phyloP scores from a whole-genome alignment of 2,888 invertebrate genomes.

The Hartigia nigra region DNA sequence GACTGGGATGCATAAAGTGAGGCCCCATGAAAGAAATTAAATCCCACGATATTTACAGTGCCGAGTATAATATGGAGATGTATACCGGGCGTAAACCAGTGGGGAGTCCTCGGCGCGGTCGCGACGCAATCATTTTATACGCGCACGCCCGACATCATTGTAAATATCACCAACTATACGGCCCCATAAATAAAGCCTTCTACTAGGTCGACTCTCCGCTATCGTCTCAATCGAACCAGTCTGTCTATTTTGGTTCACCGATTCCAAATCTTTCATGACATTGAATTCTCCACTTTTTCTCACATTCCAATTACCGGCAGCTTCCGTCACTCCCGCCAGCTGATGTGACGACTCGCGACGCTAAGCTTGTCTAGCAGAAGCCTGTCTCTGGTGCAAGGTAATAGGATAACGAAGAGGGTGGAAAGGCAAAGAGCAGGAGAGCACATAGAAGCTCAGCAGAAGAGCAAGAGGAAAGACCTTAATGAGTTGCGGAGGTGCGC shows the following conservation, averaged over 20 bases:
- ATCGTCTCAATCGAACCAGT: constrained; percentile 8
- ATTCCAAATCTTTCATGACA: background rate
- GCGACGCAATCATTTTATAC: constrained; percentile 49
- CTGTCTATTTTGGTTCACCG: background rate
- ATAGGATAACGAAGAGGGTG: background rate
- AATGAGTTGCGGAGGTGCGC: constrained; percentile 27
- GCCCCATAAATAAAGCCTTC: constrained; percentile 54
- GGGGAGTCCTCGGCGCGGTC: constrained; percentile 55
- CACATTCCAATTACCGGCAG: background rate
- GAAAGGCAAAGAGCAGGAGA: background rate
- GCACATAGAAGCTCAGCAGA: background rate
- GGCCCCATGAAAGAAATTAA: constrained; percentile 44
- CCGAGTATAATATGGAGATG: constrained; percentile 50
- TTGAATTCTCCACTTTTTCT: background rate
- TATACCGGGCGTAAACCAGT: constrained; percentile 58
- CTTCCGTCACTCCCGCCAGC: background rate
- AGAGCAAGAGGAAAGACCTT: constrained; percentile 13
- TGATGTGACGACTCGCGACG: background rate
- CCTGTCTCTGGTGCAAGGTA: background rate
- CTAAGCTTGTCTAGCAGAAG: background rate
- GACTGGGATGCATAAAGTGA: constrained; percentile 3
- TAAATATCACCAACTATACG: constrained; percentile 61
- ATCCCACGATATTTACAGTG: constrained; percentile 53
- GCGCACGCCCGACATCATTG: constrained; percentile 56
- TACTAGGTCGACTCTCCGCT: constrained; percentile 16